These are phyloP conservation scores for Rhinatrema bivittatum DNA, from an alignment of 2,797 vertebrate species.

Conservation along the genomic window DNA sequence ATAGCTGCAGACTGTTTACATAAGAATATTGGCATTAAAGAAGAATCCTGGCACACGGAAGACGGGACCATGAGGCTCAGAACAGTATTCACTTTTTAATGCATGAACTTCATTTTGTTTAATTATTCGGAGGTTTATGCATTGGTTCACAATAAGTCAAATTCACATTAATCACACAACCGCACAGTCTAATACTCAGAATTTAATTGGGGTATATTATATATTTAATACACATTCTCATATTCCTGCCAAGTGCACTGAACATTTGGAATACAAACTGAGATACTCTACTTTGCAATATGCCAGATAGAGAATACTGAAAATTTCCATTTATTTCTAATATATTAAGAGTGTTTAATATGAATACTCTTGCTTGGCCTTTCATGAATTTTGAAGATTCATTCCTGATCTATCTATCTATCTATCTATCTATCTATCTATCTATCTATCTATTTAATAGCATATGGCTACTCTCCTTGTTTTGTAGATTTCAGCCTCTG, in stretches of 20 bases:
- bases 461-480: too few species aligned
- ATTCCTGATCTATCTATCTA: too few species aligned
- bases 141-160: neutral
- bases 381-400: too few species aligned
- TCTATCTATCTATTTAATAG: too few species aligned
- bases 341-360: too few species aligned
- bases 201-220: constrained; percentile 27
- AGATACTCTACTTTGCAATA: constrained; percentile 14
- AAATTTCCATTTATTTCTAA: too few species aligned
- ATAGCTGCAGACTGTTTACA: constrained; percentile 35
- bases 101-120: neutral
- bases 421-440: too few species aligned
- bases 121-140: neutral
- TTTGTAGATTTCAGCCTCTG: constrained; percentile 5
- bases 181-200: neutral
- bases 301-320: too few species aligned
- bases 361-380: too few species aligned
- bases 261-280: constrained; percentile 23
- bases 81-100: constrained; percentile 22
- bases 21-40: constrained; percentile 32
- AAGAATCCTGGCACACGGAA: too few species aligned
- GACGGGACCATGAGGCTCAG: constrained; percentile 12
- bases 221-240: constrained; percentile 18
- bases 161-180: neutral
- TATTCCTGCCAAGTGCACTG: constrained; percentile 21